Evolutionary conservation across 2,797 vertebrate species (phyloP).

Genomic region (Micromesistius poutassou): DNA sequence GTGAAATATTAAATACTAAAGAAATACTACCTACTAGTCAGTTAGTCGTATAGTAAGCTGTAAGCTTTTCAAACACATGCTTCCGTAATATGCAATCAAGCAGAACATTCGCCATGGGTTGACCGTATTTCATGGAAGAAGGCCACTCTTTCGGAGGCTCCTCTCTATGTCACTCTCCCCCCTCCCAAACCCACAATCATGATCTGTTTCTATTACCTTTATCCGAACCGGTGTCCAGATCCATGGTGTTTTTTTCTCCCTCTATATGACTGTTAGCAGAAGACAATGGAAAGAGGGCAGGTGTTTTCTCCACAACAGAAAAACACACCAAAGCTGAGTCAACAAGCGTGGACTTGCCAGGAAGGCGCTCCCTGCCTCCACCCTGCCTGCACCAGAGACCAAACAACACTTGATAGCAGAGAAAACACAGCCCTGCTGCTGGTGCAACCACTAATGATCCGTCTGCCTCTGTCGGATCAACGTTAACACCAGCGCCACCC

Average conservation of each 20-base stretch:
- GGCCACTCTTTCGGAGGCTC: background rate
- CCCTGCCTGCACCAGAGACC: slow-evolving; percentile 38
- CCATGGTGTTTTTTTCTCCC: slow-evolving; percentile 7
- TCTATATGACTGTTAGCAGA: slow-evolving; percentile 31
- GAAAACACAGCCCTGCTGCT: slow-evolving; percentile 55
- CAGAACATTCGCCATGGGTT: too few relatives aligned
- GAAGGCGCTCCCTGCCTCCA: slow-evolving; percentile 48
- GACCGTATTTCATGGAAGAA: too few relatives aligned
- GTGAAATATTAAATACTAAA: too few relatives aligned
- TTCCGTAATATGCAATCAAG: too few relatives aligned
- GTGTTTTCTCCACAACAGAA: background rate
- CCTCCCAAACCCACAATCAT: too few relatives aligned
- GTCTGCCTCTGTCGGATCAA: slow-evolving; percentile 55
- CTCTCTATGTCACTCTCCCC: too few relatives aligned
- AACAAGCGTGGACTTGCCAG: slow-evolving; percentile 20
- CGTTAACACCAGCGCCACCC: slow-evolving; percentile 17
- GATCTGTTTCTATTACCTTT: too few relatives aligned
- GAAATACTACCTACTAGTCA: too few relatives aligned
- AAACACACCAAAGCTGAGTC: background rate
- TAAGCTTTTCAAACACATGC: too few relatives aligned
- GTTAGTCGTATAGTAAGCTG: too few relatives aligned
- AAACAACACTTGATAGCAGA: slow-evolving; percentile 30
- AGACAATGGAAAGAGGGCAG: slow-evolving; percentile 39
- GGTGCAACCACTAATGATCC: slow-evolving; percentile 58
- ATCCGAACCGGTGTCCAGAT: too few relatives aligned